Percentiles rank a stretch among this genome's conserved stretches.
phyloP scores from a whole-genome alignment of 2,888 invertebrate species.

The Cheilosia impressa region DNA sequence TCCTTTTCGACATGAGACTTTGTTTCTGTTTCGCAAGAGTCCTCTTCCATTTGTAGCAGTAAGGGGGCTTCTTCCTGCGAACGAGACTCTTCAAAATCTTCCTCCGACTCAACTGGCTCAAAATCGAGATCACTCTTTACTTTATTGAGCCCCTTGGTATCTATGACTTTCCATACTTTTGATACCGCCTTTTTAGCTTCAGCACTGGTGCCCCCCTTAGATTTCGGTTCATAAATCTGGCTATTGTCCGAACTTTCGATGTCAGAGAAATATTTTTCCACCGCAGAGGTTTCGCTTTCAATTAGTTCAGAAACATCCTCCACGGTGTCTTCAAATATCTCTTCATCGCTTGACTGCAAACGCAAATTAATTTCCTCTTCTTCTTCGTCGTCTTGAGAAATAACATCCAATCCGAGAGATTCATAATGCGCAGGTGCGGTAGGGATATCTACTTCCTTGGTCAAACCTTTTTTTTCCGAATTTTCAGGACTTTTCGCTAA shows the following conservation, averaged over 20 bases:
- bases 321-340: conserved; percentile 19
- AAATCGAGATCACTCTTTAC: conserved; percentile 39
- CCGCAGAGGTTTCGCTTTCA: not conserved
- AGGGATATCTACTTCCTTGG: not conserved
- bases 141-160: not conserved
- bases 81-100: conserved; percentile 56
- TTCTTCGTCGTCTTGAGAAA: not conserved
- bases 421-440: conserved; percentile 26
- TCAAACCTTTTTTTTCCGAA: not conserved
- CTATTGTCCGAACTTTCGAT: conserved; percentile 69
- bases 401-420: not conserved
- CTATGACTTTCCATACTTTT: not conserved
- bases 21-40: not conserved
- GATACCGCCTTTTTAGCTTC: not conserved
- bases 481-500: not conserved
- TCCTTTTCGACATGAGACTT: not conserved
- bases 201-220: not conserved
- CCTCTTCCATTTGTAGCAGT: not conserved
- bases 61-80: not conserved
- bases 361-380: conserved; percentile 25
- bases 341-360: conserved; percentile 22
- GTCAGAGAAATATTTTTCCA: conserved; percentile 60
- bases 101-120: conserved; percentile 66
- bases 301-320: not conserved
- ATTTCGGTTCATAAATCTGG: conserved; percentile 29